Evolutionary conservation across 2,113 vertebrate genomes (phyloP).

Genomic region (Coracopsis vasa): DNA sequence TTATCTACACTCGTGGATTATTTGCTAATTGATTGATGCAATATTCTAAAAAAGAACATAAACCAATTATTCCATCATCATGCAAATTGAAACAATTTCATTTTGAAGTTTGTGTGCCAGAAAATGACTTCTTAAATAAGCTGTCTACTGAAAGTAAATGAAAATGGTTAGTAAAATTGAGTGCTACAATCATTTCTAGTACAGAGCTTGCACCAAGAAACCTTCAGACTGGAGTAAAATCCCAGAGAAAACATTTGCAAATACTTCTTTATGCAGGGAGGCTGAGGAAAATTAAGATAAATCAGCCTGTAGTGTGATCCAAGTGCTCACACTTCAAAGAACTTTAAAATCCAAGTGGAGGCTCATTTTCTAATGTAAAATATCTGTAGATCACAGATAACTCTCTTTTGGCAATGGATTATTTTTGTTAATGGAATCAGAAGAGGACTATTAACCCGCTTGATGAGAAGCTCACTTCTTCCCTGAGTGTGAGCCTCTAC

Average conservation of each 20-base stretch:
- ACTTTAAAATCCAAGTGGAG: background rate
- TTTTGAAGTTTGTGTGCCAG: constrained; percentile 71
- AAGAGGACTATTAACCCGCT: background rate
- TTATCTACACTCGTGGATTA: constrained; percentile 42
- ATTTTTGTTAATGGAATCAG: background rate
- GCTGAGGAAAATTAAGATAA: background rate
- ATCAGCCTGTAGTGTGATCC: background rate
- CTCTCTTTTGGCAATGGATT: background rate
- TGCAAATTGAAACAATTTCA: constrained; percentile 58
- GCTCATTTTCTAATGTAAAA: background rate
- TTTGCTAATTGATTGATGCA: constrained; percentile 34
- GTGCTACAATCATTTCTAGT: background rate
- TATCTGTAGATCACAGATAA: background rate
- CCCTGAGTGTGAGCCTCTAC: background rate
- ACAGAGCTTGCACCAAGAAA: background rate
- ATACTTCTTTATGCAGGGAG: background rate
- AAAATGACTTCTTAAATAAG: constrained; percentile 69
- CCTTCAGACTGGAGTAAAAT: background rate
- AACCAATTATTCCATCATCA: constrained; percentile 51
- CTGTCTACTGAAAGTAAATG: constrained; percentile 40
- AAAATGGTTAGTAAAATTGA: constrained; percentile 23
- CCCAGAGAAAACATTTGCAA: background rate
- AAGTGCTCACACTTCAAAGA: background rate
- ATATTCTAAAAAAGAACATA: constrained; percentile 18
- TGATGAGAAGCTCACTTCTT: background rate